Evolutionary conservation across 2,797 vertebrate species (phyloP).

Genomic region (Crocidura indochinensis): DNA sequence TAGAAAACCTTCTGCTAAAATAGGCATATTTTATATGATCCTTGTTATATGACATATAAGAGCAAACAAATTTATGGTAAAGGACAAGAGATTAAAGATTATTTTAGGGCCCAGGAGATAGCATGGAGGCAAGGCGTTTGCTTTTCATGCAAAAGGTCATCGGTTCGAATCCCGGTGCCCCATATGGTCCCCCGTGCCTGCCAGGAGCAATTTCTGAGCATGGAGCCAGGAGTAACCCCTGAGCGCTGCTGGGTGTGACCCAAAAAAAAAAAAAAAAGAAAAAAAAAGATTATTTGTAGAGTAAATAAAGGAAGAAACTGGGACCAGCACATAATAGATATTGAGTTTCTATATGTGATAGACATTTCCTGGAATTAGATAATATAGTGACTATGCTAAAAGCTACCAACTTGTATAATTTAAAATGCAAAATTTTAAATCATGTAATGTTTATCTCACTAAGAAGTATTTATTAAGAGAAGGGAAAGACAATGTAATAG

Average conservation of each 20-base stretch:
- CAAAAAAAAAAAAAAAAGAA: too few species aligned
- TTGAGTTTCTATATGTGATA: not conserved
- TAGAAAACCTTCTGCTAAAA: not conserved
- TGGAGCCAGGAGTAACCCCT: too few species aligned
- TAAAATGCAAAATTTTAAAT: not conserved
- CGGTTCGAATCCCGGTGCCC: too few species aligned
- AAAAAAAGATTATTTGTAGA: not conserved
- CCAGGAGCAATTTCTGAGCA: too few species aligned
- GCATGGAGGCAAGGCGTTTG: too few species aligned
- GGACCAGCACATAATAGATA: not conserved
- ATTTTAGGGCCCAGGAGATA: too few species aligned
- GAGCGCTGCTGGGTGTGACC: too few species aligned
- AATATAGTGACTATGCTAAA: slow-evolving; percentile 11
- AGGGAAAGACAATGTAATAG: not conserved
- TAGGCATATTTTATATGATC: not conserved
- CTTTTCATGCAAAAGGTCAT: too few species aligned
- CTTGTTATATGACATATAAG: not conserved
- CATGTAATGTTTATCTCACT: not conserved
- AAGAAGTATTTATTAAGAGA: not conserved
- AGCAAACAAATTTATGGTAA: not conserved
- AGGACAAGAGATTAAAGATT: not conserved
- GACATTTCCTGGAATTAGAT: slow-evolving; percentile 1
- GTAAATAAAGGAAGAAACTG: not conserved
- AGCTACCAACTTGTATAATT: not conserved
- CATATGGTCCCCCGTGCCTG: too few species aligned